Conservation (phyloP, 2,888 invertebrate genomes). For the Torymus tubicola region DNA sequence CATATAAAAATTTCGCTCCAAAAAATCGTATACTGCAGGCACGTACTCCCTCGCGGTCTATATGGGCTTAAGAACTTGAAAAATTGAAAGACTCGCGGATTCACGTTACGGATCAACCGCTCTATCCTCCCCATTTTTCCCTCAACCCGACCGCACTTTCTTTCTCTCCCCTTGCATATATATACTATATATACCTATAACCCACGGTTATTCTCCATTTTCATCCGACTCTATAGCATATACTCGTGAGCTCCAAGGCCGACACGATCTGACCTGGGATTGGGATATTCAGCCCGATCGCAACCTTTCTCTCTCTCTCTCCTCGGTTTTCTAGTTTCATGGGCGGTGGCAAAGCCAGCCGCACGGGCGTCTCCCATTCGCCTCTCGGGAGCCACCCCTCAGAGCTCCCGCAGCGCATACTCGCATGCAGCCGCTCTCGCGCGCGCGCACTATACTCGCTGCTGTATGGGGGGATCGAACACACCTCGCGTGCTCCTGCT, state of each 20-base stretch:
- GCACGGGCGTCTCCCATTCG: constrained; percentile 71
- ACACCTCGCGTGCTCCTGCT: constrained; percentile 10
- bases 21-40: constrained; percentile 20
- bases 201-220: constrained; percentile 50
- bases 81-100: constrained; percentile 33
- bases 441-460: too few species aligned
- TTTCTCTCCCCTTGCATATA: not conserved
- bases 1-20: not conserved
- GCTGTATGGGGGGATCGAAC: constrained; percentile 32
- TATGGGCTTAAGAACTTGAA: constrained; percentile 23
- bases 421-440: constrained; percentile 6
- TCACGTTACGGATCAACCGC: not conserved
- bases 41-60: not conserved
- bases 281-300: constrained; percentile 40
- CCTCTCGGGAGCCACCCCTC: constrained; percentile 72
- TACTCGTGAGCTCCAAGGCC: not conserved
- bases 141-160: not conserved
- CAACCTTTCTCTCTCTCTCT: constrained; percentile 28
- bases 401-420: constrained; percentile 26
- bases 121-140: not conserved
- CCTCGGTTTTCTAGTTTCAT: constrained; percentile 63
- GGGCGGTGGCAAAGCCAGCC: constrained; percentile 71
- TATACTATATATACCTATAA: too few species aligned
- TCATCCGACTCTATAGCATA: not conserved
- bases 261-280: constrained; percentile 29